Conservation (phyloP, 2,797 vertebrate species). For the Tinamus major region DNA sequence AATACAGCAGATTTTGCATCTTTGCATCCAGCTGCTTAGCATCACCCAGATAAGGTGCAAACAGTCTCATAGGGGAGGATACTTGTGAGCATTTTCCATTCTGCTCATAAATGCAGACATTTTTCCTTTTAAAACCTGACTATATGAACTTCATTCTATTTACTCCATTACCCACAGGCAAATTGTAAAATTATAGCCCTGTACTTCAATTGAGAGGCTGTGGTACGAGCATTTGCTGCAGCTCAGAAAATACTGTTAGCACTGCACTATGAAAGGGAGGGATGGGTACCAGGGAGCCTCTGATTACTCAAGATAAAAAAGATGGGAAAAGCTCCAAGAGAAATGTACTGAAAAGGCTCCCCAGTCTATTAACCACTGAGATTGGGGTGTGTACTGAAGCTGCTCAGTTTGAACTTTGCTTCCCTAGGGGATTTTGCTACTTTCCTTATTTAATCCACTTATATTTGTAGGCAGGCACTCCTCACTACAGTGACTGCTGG, state of each 20-base stretch:
- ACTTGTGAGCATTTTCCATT: not conserved
- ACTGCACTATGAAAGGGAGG: constrained; percentile 19
- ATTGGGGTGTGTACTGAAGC: not conserved
- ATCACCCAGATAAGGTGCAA: not conserved
- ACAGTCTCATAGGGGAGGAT: not conserved
- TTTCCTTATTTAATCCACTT: constrained; percentile 53
- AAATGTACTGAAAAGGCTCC: constrained; percentile 44
- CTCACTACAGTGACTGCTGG: not conserved
- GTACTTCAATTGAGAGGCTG: constrained; percentile 24
- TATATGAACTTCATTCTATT: constrained; percentile 59
- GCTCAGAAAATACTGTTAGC: constrained; percentile 40
- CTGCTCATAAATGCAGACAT: constrained; percentile 19
- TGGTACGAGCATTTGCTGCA: constrained; percentile 50
- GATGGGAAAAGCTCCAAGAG: constrained; percentile 43
- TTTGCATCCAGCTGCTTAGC: constrained; percentile 36
- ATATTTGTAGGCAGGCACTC: not conserved
- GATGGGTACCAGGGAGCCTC: constrained; percentile 35
- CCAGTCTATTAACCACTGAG: constrained; percentile 26
- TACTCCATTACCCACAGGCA: constrained; percentile 68
- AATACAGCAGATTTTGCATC: constrained; percentile 31
- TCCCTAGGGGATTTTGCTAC: constrained; percentile 25
- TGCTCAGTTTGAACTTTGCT: constrained; percentile 29
- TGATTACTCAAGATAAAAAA: constrained; percentile 72
- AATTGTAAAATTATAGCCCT: constrained; percentile 73
- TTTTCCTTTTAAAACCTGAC: constrained; percentile 39